Conservation (phyloP, 2,888 invertebrate genomes). For the Isotomurus palustris region DNA sequence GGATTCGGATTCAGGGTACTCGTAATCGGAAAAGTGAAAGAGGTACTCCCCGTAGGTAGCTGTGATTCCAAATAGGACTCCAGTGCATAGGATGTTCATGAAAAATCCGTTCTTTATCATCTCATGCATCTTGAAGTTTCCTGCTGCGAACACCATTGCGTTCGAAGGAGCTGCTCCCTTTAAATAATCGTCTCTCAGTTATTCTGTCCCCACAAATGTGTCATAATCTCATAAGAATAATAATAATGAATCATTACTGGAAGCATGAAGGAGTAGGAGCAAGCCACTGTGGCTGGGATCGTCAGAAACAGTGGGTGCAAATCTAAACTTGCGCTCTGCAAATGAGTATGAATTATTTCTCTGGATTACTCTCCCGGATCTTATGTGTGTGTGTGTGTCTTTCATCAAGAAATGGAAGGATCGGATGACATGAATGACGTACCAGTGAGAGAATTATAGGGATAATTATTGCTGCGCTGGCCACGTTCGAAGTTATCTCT, state of each 20-base stretch:
- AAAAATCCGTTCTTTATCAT: conserved; percentile 40
- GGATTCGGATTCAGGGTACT: too few relatives aligned
- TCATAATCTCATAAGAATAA: neutral
- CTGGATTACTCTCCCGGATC: too few relatives aligned
- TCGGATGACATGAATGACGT: too few relatives aligned
- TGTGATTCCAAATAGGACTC: conserved; percentile 27
- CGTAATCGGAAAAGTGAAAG: conserved; percentile 33
- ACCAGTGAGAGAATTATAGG: conserved; percentile 17
- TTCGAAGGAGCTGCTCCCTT: neutral
- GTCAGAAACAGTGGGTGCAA: conserved; percentile 84
- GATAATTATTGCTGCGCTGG: conserved; percentile 15
- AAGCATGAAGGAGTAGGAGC: conserved; percentile 66
- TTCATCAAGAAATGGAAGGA: too few relatives aligned
- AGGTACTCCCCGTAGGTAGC: conserved; percentile 28
- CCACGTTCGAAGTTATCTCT: conserved; percentile 21
- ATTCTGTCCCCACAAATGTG: neutral
- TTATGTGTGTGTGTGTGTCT: too few relatives aligned
- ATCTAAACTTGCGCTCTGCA: conserved; percentile 52
- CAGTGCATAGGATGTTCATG: conserved; percentile 29
- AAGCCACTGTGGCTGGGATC: conserved; percentile 80
- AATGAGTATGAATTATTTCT: too few relatives aligned
- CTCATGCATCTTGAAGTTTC: conserved; percentile 32
- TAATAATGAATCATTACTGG: neutral
- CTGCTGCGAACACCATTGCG: conserved; percentile 64
- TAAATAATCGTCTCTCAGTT: neutral